phyloP scores from a whole-genome alignment of 2,888 invertebrate species.

The Dryobotodes eremita region DNA sequence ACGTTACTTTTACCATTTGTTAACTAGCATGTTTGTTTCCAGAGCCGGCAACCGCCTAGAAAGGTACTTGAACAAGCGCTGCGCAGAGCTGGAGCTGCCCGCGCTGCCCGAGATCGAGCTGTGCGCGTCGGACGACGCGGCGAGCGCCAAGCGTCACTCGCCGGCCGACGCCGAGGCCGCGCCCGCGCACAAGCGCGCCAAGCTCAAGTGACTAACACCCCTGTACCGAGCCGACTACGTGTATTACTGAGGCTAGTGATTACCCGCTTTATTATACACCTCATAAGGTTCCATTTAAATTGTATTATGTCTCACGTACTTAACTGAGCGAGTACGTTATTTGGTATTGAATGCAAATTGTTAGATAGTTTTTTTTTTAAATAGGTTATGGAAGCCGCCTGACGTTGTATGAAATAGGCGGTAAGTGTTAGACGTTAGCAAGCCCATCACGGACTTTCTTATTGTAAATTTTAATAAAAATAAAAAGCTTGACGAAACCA shows the following conservation, averaged over 20 bases:
- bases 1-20: neutral
- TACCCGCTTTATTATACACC: slow-evolving; percentile 20
- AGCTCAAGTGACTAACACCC: slow-evolving; percentile 80
- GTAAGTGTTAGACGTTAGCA: slow-evolving; percentile 23
- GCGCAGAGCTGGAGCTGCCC: slow-evolving; percentile 92
- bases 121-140: slow-evolving; percentile 60
- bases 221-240: slow-evolving; percentile 75
- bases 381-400: slow-evolving; percentile 24
- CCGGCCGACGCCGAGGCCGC: slow-evolving; percentile 66
- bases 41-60: slow-evolving; percentile 94
- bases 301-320: slow-evolving; percentile 39
- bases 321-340: slow-evolving; percentile 35
- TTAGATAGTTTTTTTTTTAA: slow-evolving; percentile 33
- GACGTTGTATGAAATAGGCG: slow-evolving; percentile 30
- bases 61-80: slow-evolving; percentile 93
- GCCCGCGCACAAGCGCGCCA: slow-evolving; percentile 75
- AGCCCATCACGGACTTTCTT: slow-evolving; percentile 22
- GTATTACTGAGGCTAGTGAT: slow-evolving; percentile 72
- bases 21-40: slow-evolving; percentile 56
- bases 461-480: slow-evolving; percentile 30
- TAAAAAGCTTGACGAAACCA: slow-evolving; percentile 51
- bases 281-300: slow-evolving; percentile 47
- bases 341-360: slow-evolving; percentile 48
- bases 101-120: slow-evolving; percentile 84
- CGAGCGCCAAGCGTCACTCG: slow-evolving; percentile 61